A percentile compares a stretch with the other conserved stretches of the same genome.
phyloP scores from a whole-genome alignment of 1,140 invertebrate genomes.

The Branchinecta lindahli region DNA sequence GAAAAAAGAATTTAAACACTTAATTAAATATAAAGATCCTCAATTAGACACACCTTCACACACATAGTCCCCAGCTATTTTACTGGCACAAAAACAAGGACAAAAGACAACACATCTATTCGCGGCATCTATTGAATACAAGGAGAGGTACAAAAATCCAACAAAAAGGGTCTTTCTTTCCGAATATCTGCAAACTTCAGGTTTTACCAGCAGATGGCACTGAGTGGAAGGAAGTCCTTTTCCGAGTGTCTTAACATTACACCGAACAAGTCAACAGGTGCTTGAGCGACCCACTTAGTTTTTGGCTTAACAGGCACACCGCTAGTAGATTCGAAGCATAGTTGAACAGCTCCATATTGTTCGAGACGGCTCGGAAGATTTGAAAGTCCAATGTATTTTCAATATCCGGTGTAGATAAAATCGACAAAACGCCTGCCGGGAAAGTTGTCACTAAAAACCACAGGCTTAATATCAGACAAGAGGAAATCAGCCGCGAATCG shows the following conservation, averaged over 20 bases:
- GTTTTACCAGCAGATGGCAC: neutral
- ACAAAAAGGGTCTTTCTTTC: neutral
- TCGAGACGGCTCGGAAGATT: constrained; percentile 6
- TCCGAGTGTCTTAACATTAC: neutral
- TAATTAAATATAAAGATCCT: too few relatives aligned
- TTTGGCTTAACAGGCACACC: constrained; percentile 15
- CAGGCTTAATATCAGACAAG: constrained; percentile 1
- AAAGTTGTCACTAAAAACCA: constrained; percentile 14
- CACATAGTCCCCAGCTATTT: too few relatives aligned
- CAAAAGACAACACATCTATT: too few relatives aligned
- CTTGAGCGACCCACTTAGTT: constrained; percentile 12
- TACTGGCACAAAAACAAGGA: too few relatives aligned
- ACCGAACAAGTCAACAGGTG: constrained; percentile 12
- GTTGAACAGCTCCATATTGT: constrained; percentile 18
- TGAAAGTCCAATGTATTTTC: neutral
- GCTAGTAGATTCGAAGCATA: constrained; percentile 13
- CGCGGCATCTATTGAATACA: neutral
- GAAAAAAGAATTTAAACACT: too few relatives aligned
- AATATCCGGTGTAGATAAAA: neutral
- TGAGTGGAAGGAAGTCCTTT: constrained; percentile 1
- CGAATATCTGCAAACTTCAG: neutral
- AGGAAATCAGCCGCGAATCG: neutral
- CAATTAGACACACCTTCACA: too few relatives aligned
- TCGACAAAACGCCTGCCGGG: constrained; percentile 10
- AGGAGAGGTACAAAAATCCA: neutral